phyloP scores from a whole-genome alignment of 2,113 vertebrate species.

The Propithecus coquereli region DNA sequence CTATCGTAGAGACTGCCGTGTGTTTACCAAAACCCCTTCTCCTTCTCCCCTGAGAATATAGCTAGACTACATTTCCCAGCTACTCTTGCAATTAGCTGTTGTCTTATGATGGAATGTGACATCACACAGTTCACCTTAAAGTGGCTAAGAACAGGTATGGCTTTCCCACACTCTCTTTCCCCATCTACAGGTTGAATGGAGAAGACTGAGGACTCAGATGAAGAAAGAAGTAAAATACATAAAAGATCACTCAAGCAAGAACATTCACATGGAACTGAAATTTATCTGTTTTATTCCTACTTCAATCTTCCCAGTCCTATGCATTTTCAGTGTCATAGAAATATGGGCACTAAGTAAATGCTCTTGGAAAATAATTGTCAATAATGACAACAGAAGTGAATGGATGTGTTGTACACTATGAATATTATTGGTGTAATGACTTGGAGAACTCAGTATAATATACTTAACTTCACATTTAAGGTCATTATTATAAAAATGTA shows the following conservation, averaged over 20 bases:
- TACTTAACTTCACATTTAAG: not conserved
- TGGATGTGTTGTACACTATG: not conserved
- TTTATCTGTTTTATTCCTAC: not conserved
- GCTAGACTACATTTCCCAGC: not conserved
- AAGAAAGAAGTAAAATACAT: not conserved
- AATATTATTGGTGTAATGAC: not conserved
- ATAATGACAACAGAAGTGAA: not conserved
- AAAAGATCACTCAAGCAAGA: not conserved
- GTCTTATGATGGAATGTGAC: not conserved
- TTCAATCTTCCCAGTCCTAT: not conserved
- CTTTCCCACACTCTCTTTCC: not conserved
- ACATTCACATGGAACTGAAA: not conserved
- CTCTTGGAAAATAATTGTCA: not conserved
- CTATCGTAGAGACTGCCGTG: not conserved
- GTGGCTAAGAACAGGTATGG: not conserved
- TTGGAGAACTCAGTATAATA: not conserved
- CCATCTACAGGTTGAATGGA: not conserved
- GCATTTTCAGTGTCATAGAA: not conserved
- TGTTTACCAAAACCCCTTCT: not conserved
- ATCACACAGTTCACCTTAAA: not conserved
- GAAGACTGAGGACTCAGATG: not conserved
- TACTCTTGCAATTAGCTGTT: not conserved
- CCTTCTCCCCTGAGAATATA: not conserved
- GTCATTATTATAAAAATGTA: slow-evolving; percentile 7
- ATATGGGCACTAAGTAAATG: not conserved